Base-by-base conservation (phyloP, 2,113 vertebrate genomes). In the Piprites chloris region DNA sequence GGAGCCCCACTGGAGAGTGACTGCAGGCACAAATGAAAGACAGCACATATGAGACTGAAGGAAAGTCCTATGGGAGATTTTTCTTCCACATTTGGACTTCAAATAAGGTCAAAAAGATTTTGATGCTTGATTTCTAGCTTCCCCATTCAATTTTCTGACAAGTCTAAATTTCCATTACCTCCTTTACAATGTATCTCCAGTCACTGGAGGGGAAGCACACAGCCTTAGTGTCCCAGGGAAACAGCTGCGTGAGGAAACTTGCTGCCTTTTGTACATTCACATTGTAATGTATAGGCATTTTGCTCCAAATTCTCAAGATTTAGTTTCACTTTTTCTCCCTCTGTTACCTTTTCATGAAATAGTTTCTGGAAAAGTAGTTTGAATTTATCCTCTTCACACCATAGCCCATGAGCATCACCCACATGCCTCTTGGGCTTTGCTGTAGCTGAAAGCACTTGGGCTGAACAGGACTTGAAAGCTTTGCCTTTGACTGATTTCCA, bases 331-430 rank as follows among this genome's bases (percentile, higher is more conserved):
- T 73, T 62, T 33, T 17, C 12, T 81, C 72, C 3, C 16, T 92
- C 46, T 44, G 1, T 59, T 44, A 50, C 15, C 15, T 68, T 79
- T 39, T 59, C 17, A 18, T 61, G 4, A n/a, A 62, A 71, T 12
- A 49, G 42, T 52, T 81, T 33, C 67, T 63, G 47, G 23, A 83
- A 61, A 65, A 59, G 11, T 35, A 37, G 27, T 65, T 50, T 33
- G 7, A 77, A 79, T 50, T 46, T 77, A 33, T 62, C 41, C 41
- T 67, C 17, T 55, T 56, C 8, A 3, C 68, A n/a, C 3, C 2
- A 37, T 13, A 47, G 14, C 9, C 35, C 46, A 13, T 0, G 0
- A 33, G 16, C 35, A n/a, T 78, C 1, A 0, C 14, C 33, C 13
- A 18, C 37, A 35, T 39, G 24, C 17, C 42, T 28, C 19, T 49